Conservation (phyloP, 2,113 vertebrate species). For the Pseudorectes ferrugineus region DNA sequence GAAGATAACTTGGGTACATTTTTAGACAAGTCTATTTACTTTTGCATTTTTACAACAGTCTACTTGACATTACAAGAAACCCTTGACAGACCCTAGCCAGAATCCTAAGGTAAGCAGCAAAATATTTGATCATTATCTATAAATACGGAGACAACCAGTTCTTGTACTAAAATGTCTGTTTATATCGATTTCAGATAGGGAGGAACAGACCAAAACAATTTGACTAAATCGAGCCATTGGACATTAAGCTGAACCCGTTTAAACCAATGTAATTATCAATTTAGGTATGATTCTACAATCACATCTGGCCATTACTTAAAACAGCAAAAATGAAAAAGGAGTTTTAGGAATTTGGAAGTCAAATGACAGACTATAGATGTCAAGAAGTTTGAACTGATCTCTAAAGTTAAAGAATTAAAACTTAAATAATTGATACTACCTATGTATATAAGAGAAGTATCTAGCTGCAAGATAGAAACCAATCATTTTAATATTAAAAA, state of each 20-base stretch:
- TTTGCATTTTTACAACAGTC: neutral
- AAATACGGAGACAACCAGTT: neutral
- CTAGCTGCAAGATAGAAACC: neutral
- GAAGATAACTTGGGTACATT: neutral
- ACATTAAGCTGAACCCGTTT: neutral
- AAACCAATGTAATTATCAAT: neutral
- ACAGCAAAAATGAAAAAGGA: neutral
- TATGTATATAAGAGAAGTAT: neutral
- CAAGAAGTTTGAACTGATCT: neutral
- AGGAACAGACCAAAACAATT: neutral
- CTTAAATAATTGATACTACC: neutral
- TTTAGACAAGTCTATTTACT: slow-evolving; percentile 14
- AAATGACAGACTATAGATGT: neutral
- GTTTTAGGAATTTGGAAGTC: neutral
- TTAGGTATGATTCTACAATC: neutral
- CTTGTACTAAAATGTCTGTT: neutral
- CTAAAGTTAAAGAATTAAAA: neutral
- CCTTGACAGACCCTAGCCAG: neutral
- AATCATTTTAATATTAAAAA: neutral
- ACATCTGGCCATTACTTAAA: neutral
- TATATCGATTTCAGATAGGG: neutral
- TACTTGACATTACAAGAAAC: neutral
- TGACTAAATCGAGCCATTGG: neutral
- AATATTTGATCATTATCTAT: neutral
- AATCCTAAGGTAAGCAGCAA: neutral